These are phyloP conservation scores for Trisateles emortualis DNA, from an alignment of 2,888 invertebrate genomes.

Conservation along the genomic window DNA sequence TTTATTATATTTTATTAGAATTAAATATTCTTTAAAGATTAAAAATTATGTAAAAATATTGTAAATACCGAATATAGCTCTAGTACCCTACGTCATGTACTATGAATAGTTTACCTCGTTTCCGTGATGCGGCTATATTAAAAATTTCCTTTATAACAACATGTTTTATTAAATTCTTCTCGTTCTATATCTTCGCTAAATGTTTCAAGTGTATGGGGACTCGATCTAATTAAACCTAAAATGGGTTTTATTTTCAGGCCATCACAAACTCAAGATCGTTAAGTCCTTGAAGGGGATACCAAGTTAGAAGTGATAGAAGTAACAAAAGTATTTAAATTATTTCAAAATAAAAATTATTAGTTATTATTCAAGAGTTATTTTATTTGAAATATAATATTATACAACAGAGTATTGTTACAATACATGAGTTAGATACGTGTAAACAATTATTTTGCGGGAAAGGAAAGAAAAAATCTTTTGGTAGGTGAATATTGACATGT, in stretches of 20 bases:
- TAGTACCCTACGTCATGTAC: conserved; percentile 75
- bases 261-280: conserved; percentile 67
- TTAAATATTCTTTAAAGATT: conserved; percentile 50
- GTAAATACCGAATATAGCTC: conserved; percentile 78
- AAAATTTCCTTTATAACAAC: conserved; percentile 74
- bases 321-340: conserved; percentile 84
- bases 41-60: conserved; percentile 67
- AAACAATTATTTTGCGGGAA: conserved; percentile 74
- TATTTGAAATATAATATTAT: conserved; percentile 64
- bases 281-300: conserved; percentile 76
- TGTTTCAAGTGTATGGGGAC: conserved; percentile 26
- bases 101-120: conserved; percentile 75
- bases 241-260: conserved; percentile 80
- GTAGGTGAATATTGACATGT: conserved; percentile 88
- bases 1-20: conserved; percentile 47
- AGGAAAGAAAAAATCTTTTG: conserved; percentile 92
- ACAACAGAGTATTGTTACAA: conserved; percentile 41
- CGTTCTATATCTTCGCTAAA: conserved; percentile 36
- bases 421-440: conserved; percentile 26
- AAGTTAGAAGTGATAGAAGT: conserved; percentile 82
- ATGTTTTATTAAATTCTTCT: conserved; percentile 63
- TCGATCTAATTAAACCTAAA: conserved; percentile 50
- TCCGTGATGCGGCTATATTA: conserved; percentile 79
- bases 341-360: conserved; percentile 84
- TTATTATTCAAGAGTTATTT: conserved; percentile 75